These are phyloP conservation scores for Pseudochirops corinnae DNA, from an alignment of 2,797 vertebrate species.

Conservation along the genomic window DNA sequence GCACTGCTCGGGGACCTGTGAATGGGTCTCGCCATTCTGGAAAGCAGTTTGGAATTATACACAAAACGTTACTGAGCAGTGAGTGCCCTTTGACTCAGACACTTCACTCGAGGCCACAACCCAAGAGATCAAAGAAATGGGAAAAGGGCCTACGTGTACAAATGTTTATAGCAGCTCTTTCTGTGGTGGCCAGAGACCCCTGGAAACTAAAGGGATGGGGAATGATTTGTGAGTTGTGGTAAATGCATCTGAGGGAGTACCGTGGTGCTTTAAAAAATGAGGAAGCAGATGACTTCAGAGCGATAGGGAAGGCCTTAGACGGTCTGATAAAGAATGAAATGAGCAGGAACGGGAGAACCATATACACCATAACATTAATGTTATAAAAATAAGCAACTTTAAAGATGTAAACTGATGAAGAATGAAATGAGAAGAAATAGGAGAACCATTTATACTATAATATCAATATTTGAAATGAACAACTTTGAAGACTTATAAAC, in stretches of 20 bases:
- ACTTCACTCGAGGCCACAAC: neutral
- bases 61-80: neutral
- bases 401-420: neutral
- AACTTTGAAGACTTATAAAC: neutral
- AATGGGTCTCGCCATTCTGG: neutral
- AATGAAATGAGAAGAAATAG: neutral
- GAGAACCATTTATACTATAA: neutral
- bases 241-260: neutral
- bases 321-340: neutral
- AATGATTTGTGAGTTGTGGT: neutral
- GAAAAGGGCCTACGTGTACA: neutral
- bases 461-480: neutral
- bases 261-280: neutral
- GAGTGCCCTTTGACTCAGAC: neutral
- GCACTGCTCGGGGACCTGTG: neutral
- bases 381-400: neutral
- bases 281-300: neutral
- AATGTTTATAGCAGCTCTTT: neutral
- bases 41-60: neutral
- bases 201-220: neutral
- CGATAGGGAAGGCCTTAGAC: neutral
- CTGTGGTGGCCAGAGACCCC: neutral
- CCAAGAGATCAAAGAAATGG: neutral
- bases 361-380: neutral
- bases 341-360: neutral